phyloP scores from a whole-genome alignment of 2,888 invertebrate species.

The Cremastobaeus sp. region DNA sequence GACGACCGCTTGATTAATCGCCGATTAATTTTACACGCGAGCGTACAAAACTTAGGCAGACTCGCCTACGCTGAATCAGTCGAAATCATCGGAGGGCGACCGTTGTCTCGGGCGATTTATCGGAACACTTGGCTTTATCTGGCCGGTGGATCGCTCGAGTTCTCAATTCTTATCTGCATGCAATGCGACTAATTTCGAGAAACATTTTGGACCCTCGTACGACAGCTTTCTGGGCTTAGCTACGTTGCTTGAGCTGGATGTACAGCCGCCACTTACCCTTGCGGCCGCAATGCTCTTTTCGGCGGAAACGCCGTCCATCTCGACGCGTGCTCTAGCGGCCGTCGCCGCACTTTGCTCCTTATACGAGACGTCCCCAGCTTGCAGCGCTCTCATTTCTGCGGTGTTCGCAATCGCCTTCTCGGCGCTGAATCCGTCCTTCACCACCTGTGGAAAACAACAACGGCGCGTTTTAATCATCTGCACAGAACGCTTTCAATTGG shows the following conservation, averaged over 20 bases:
- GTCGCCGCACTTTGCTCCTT: constrained; percentile 89
- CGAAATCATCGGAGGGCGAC: too few species aligned
- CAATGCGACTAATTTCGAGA: too few species aligned
- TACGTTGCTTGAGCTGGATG: too few species aligned
- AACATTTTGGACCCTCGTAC: too few species aligned
- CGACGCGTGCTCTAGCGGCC: constrained; percentile 87
- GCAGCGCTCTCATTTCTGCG: constrained; percentile 86
- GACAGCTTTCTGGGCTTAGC: too few species aligned
- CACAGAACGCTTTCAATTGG: too few species aligned
- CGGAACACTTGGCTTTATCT: too few species aligned
- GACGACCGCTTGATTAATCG: background rate
- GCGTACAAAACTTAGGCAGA: background rate
- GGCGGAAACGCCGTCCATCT: constrained; percentile 90
- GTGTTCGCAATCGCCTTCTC: constrained; percentile 86
- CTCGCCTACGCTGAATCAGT: too few species aligned
- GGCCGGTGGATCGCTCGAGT: too few species aligned
- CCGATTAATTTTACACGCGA: constrained; percentile 3
- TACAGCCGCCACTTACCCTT: constrained; percentile 81
- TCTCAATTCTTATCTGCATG: too few species aligned
- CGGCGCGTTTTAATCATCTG: too few species aligned
- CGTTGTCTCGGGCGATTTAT: too few species aligned
- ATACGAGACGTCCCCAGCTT: constrained; percentile 90
- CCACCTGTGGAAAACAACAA: constrained; percentile 80
- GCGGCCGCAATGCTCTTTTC: constrained; percentile 91
- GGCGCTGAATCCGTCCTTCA: constrained; percentile 90